Base-by-base conservation (phyloP, 2,888 invertebrate genomes). In the Arenicola marina region DNA sequence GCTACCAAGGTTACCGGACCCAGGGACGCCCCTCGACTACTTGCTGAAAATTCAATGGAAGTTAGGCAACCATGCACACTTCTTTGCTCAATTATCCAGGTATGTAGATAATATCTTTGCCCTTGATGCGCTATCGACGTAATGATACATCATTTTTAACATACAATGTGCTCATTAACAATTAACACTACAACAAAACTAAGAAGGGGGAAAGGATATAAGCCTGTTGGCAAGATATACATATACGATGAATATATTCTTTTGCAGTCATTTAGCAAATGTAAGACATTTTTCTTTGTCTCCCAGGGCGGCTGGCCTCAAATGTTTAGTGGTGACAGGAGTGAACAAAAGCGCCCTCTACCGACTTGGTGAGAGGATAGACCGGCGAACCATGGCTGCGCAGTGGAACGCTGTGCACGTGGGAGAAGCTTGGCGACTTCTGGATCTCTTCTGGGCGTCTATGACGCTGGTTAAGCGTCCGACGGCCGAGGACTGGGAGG, bases 341-440 rank as follows among this genome's bases (percentile, higher is more conserved):
- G 74, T 79, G 72, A 80, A 78, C 73, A 81, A 81, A 66, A 80
- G 79, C 62, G 78, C 80, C 32, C 79, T 79, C 31, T 81, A 80
- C 63, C 75, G 78, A 63, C 73, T 79, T 15, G 81, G 80, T 18
- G 71, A 68, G 28, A 33, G 34, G 4, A 69, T 75, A 28, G 75
- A 80, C 68, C 67, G 75, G 31, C 72, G 73, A 58, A 64, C 62
- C n/a, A 75, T 79, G 78, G 76, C 75, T 0, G 80, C 80, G 7
- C 81, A 81, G 70, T 81, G 81, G 81, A 81, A 81, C 67, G 78
- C 78, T 18, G 79, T 79, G 3, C 78, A 72, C 53, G 68, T 79
- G 15, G 72, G 74, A 29, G 76, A 72, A n/a, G 75, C 76, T 46
- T 80, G 80, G 81, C 71, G 78, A 18, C 75, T 79, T 59, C 56